These are phyloP conservation scores for Eretmocerus hayati DNA, from an alignment of 2,888 invertebrate species.

Conservation along the genomic window DNA sequence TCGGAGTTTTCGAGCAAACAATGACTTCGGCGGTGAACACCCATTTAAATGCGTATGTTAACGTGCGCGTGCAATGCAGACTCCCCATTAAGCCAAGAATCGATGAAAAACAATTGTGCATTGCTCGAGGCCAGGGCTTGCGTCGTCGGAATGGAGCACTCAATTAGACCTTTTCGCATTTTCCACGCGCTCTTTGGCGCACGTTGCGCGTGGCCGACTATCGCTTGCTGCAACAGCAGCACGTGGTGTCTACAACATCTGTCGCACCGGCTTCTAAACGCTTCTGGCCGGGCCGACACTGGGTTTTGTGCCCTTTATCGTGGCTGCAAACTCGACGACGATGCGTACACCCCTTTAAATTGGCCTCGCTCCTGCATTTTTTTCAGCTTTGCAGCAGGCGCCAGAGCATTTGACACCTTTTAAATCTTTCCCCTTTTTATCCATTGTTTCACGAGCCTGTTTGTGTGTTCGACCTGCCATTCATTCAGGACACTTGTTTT, in stretches of 20 bases:
- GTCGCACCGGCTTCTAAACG: constrained; percentile 32
- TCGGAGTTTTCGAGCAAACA: too few species aligned
- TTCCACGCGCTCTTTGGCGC: constrained; percentile 31
- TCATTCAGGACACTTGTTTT: too few species aligned
- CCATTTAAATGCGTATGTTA: neutral
- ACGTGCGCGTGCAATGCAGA: neutral
- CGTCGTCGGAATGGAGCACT: constrained; percentile 33
- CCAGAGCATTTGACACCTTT: too few species aligned
- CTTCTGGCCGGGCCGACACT: constrained; percentile 5
- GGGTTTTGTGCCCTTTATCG: too few species aligned
- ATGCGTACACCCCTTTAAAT: too few species aligned
- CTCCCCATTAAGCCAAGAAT: neutral
- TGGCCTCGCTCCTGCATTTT: too few species aligned
- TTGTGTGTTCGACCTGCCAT: too few species aligned
- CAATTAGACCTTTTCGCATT: constrained; percentile 39
- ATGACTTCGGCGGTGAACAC: neutral
- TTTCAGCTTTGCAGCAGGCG: too few species aligned
- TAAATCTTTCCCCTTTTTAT: too few species aligned
- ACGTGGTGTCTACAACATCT: constrained; percentile 42
- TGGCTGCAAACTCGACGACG: too few species aligned
- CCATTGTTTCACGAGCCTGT: too few species aligned
- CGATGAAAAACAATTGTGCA: constrained; percentile 9
- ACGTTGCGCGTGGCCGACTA: constrained; percentile 27
- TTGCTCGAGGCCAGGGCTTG: constrained; percentile 20
- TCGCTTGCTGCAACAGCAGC: constrained; percentile 27